phyloP scores from a whole-genome alignment of 1,140 invertebrate genomes.

The Drosophila sechellia region DNA sequence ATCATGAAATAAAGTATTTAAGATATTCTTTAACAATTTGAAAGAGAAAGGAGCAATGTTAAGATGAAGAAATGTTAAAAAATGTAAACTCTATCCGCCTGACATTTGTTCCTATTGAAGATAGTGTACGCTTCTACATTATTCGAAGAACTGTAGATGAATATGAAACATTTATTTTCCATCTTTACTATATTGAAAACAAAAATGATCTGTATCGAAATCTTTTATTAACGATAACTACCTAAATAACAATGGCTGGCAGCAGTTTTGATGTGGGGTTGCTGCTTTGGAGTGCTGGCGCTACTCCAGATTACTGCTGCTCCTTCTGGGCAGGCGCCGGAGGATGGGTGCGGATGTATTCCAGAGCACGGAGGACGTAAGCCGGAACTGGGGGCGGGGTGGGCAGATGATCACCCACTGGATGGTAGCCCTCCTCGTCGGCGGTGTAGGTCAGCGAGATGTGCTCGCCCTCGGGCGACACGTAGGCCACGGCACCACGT shows the following conservation, averaged over 20 bases:
- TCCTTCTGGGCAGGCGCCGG: slow-evolving; percentile 76
- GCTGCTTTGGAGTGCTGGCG: slow-evolving; percentile 12
- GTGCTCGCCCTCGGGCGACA: slow-evolving; percentile 84
- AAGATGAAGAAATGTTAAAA: too few species aligned
- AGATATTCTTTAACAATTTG: too few species aligned
- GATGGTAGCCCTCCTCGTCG: slow-evolving; percentile 87
- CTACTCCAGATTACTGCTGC: slow-evolving; percentile 49
- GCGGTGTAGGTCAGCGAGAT: slow-evolving; percentile 87
- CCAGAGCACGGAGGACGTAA: slow-evolving; percentile 83
- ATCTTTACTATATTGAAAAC: not conserved
- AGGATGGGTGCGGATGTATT: slow-evolving; percentile 85
- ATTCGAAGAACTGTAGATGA: not conserved
- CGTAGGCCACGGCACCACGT: slow-evolving; percentile 67
- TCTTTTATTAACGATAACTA: slow-evolving; percentile 76
- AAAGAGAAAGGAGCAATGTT: too few species aligned
- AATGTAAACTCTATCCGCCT: too few species aligned
- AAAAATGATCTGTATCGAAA: slow-evolving; percentile 14
- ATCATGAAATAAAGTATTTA: too few species aligned
- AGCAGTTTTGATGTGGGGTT: slow-evolving; percentile 12
- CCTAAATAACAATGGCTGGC: slow-evolving; percentile 75
- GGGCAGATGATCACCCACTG: slow-evolving; percentile 86
- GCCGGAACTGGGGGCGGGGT: slow-evolving; percentile 85
- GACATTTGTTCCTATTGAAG: too few species aligned
- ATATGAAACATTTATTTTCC: not conserved
- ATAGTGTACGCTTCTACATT: too few species aligned